Evolutionary conservation across 2,113 vertebrate species (phyloP), one percentile per base, ranked within the genome.

Genomic region (Pelobates fuscus): DNA sequence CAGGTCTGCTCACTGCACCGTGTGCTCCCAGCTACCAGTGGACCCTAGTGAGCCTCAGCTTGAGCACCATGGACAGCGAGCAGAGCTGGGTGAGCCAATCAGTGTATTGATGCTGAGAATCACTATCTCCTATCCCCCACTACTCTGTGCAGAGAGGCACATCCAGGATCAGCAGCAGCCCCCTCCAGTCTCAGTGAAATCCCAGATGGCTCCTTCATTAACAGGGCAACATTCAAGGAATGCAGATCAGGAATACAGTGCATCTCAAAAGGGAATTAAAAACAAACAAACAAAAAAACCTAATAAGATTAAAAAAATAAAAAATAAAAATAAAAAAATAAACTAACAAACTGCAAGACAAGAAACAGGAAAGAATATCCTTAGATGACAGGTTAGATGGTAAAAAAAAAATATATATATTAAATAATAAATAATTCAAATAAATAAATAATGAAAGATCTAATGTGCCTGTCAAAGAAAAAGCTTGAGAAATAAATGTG

Each of bases 161-260:
- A 46, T 46, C 44, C 44, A 17, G 17, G 27, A 21, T 10, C 57
- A 59, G 21, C 29, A 7, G 18, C 25, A 27, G 58, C 24, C 10
- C 58, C 58, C 58, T 15, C 6, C 25, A 32, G 30, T 2, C 60
- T 7, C 60, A 18, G 17, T 30, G 17, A 15, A 46, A 46, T 46
- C 1, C 44, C 44, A 1, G 44, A 12, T 46, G 15, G 44, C 17
- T 12, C 7, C 44, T 46, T 46, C 44, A 46, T 46, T 46, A 98
- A 95, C 94, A 82, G 96, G 96, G 61, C 86, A 96, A 52, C 96
- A 97, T 91, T 95, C 95, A 73, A 93, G 97, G 88, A 95, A 95
- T 78, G 95, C 95, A 29, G 95, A 98, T 84, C 95, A 98, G 90
- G 97, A 98, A 89, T 95, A 98, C 95, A 97, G 95, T 89, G 97